Conservation (phyloP, 2,113 vertebrate species). For the Eira barbara region DNA sequence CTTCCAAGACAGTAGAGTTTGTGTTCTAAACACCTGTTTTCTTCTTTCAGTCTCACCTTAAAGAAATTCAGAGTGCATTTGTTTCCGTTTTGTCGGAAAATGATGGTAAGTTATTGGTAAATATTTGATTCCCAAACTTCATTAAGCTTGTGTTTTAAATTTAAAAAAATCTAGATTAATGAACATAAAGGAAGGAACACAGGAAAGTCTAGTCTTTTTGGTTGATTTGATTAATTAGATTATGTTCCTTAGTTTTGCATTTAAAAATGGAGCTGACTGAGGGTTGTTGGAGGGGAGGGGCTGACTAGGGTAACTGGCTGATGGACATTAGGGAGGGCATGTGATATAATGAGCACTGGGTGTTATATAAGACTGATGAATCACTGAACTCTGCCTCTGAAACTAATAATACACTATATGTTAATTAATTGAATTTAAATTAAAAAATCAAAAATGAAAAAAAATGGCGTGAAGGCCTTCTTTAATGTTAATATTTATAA, state of each 20-base stretch:
- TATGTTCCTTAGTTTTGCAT: neutral
- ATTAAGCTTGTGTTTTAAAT: slow-evolving; percentile 31
- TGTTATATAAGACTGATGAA: neutral
- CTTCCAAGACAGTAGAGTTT: neutral
- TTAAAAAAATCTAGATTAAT: neutral
- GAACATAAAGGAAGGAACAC: neutral
- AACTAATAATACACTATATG: neutral
- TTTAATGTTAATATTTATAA: neutral
- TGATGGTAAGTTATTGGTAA: slow-evolving; percentile 91
- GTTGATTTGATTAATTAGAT: neutral
- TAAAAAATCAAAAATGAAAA: neutral
- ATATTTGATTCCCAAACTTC: slow-evolving; percentile 42
- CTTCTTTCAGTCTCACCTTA: slow-evolving; percentile 90
- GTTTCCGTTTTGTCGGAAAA: slow-evolving; percentile 95
- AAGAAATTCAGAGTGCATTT: slow-evolving; percentile 97
- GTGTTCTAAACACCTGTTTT: slow-evolving; percentile 31
- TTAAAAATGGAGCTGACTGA: neutral
- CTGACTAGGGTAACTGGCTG: neutral
- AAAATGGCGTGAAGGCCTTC: neutral
- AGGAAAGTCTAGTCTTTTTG: neutral
- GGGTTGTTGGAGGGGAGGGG: neutral
- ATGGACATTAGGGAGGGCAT: neutral
- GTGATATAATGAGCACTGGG: neutral
- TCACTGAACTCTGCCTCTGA: neutral
- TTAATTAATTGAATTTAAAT: neutral